Conservation (phyloP, 2,797 vertebrate genomes). For the Cirrhinus mrigala region DNA sequence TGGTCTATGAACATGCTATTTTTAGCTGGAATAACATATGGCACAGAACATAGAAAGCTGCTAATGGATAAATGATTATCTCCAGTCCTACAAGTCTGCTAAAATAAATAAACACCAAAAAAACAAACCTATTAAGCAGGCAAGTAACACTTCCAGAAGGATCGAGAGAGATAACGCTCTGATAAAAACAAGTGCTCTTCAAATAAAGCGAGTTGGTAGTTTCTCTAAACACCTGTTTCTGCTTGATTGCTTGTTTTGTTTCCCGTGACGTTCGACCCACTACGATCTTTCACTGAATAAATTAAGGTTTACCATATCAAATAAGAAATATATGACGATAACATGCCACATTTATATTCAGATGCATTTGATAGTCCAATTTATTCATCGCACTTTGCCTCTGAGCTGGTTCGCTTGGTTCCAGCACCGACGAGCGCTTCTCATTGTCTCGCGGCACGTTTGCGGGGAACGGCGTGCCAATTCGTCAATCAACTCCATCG, state of each 20-base stretch:
- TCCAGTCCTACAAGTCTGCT: background rate
- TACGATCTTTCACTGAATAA: background rate
- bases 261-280: background rate
- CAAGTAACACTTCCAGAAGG: background rate
- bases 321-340: slow-evolving; percentile 9
- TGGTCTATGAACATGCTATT: slow-evolving; percentile 4
- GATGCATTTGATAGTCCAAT: slow-evolving; percentile 1
- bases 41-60: background rate
- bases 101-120: background rate
- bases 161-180: background rate
- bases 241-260: slow-evolving; percentile 33
- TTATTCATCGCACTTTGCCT: background rate
- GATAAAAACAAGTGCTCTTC: background rate
- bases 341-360: slow-evolving; percentile 19
- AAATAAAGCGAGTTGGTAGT: background rate
- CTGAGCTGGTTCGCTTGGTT: background rate
- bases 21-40: slow-evolving; percentile 26
- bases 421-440: background rate
- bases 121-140: background rate
- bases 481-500: slow-evolving; percentile 34
- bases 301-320: slow-evolving; percentile 23
- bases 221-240: slow-evolving; percentile 8
- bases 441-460: slow-evolving; percentile 4
- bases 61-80: slow-evolving; percentile 8
- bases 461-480: slow-evolving; percentile 8